These are phyloP conservation scores for Rhagonycha lutea DNA, from an alignment of 2,888 invertebrate genomes.

Conservation along the genomic window DNA sequence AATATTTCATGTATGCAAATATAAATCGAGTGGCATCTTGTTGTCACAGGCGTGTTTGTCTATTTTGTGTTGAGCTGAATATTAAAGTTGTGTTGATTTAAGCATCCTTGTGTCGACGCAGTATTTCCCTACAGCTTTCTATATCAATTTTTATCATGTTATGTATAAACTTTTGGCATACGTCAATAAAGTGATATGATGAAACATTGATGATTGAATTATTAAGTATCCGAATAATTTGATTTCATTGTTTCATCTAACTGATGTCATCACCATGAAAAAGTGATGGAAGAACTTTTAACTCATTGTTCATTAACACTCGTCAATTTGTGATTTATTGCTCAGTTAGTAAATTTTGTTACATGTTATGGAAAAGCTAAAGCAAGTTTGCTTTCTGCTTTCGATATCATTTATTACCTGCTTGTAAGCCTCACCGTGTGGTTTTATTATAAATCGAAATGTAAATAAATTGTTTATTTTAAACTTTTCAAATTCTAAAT, in stretches of 20 bases:
- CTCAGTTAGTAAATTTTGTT: background rate
- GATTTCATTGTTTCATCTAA: background rate
- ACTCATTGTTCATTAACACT: background rate
- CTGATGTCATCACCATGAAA: background rate
- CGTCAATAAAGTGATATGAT: slow-evolving; percentile 3
- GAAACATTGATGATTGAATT: slow-evolving; percentile 4
- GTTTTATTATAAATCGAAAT: no score
- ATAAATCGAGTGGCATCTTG: slow-evolving; percentile 26
- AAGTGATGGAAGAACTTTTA: background rate
- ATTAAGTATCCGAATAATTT: background rate
- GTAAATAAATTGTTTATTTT: no score
- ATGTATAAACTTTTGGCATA: slow-evolving; percentile 1
- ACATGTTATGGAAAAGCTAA: background rate
- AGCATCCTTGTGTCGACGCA: slow-evolving; percentile 9
- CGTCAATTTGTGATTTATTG: background rate
- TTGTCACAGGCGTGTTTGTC: slow-evolving; percentile 27
- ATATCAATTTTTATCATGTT: slow-evolving; percentile 4
- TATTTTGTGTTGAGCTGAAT: slow-evolving; percentile 25
- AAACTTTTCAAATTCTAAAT: background rate
- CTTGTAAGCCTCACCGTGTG: no score
- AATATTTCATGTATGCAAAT: slow-evolving; percentile 29
- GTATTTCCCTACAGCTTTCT: slow-evolving; percentile 8
- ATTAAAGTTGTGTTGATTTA: slow-evolving; percentile 28
- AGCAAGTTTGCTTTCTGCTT: background rate
- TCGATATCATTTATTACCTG: background rate